Evolutionary conservation across 2,888 invertebrate species (phyloP), one percentile per base, ranked within the genome.

Genomic region (Selenia dentaria): DNA sequence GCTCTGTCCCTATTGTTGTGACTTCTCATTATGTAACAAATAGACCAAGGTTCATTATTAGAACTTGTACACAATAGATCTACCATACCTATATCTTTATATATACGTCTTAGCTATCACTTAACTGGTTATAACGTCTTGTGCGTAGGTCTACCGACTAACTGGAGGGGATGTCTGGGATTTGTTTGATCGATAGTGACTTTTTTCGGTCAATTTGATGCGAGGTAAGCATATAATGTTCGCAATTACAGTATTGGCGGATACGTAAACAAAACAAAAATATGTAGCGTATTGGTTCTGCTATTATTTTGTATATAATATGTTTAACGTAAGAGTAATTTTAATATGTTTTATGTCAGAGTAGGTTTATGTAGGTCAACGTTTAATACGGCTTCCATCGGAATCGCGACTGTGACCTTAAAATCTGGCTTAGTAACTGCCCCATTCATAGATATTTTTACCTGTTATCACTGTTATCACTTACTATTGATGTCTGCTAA

Each of bases 151-250:
- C 49, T 46, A 39, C 44, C 26, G 10, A 14, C n/a, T n/a, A 27
- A 10, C 32, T n/a, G 36, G 32, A 39, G 31, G 31, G 43, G 35
- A 28, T 34, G 53, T 53, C 55, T 54, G 52, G 45, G 32, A 36
- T 20, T 31, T 54, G 59, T 56, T 59, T 56, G 59, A 59, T 59
- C 56, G 51, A 56, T 58, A 56, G 41, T 27, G 14, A n/a, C n/a
- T 48, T 53, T 55, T 43, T 50, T 27, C 34, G 33, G 26, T 12
- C 33, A 32, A 26, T 36, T n/a, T n/a, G n/a, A n/a, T n/a, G n/a
- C n/a, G n/a, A n/a, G n/a, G n/a, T n/a, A n/a, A n/a, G n/a, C n/a
- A n/a, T n/a, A n/a, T n/a, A n/a, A n/a, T n/a, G n/a, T n/a, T n/a
- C n/a, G n/a, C n/a, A n/a, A n/a, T n/a, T n/a, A n/a, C 22, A 22